Percentiles rank a stretch among this genome's conserved stretches.
phyloP scores from a whole-genome alignment of 2,888 invertebrate species.

The Sicus ferrugineus region DNA sequence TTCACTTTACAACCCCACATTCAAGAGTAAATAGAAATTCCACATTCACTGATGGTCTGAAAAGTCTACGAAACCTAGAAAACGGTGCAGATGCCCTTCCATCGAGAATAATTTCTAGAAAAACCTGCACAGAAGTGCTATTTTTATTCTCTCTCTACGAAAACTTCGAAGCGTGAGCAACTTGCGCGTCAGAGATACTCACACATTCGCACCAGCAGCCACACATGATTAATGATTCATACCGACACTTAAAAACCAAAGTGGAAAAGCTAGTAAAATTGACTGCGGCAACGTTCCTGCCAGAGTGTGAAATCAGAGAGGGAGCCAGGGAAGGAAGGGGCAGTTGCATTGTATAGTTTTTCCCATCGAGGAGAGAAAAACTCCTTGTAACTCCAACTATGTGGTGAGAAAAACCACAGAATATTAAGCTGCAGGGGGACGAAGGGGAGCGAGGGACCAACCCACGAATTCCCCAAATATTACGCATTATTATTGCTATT shows the following conservation, averaged over 20 bases:
- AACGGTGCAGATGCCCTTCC: no score
- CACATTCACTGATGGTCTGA: no score
- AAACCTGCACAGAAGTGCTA: no score
- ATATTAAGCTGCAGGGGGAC: slow-evolving; percentile 4
- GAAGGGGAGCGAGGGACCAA: slow-evolving; percentile 15
- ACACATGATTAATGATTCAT: slow-evolving; percentile 26
- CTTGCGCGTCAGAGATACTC: neutral
- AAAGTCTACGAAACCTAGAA: no score
- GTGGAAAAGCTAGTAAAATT: slow-evolving; percentile 32
- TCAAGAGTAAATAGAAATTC: no score
- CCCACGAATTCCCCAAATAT: slow-evolving; percentile 24
- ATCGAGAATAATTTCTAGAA: no score
- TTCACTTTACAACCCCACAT: no score
- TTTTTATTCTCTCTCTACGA: no score
- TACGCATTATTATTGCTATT: slow-evolving; percentile 34
- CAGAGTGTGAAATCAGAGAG: neutral
- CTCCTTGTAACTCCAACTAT: neutral
- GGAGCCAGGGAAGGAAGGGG: neutral
- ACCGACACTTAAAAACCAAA: slow-evolving; percentile 24
- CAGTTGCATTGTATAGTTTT: neutral
- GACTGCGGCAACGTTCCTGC: slow-evolving; percentile 25
- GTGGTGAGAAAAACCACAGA: neutral
- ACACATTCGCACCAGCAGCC: neutral
- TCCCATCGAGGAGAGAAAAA: neutral
- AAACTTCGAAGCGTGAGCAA: no score